These are phyloP conservation scores for Larimichthys polyactis DNA, from an alignment of 2,113 vertebrate genomes.

Conservation along the genomic window DNA sequence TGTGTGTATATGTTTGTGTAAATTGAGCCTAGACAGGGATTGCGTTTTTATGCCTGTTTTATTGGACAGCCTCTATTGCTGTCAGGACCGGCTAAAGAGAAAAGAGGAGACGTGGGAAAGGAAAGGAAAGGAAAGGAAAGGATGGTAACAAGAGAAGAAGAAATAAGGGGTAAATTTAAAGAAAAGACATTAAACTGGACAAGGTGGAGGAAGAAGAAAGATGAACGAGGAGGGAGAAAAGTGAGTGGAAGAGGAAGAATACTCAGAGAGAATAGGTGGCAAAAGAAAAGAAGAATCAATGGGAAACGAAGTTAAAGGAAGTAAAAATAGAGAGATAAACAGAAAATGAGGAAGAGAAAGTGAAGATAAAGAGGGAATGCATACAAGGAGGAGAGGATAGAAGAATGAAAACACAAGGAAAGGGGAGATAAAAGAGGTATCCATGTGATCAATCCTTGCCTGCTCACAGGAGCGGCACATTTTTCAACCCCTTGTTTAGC, in stretches of 20 bases:
- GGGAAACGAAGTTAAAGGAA: background rate
- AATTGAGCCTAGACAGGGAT: conserved; percentile 69
- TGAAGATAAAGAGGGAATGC: background rate
- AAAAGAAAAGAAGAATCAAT: conserved; percentile 7
- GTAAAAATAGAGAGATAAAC: background rate
- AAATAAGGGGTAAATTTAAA: background rate
- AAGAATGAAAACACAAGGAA: conserved; percentile 26
- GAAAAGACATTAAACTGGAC: background rate
- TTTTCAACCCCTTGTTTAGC: conserved; percentile 75
- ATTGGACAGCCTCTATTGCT: conserved; percentile 74
- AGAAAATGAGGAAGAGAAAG: background rate
- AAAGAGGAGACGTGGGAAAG: background rate
- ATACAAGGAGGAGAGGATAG: background rate
- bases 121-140: background rate
- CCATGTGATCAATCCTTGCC: conserved; percentile 70
- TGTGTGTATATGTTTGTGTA: background rate
- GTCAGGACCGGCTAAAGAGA: conserved; percentile 52
- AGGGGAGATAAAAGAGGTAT: conserved; percentile 54
- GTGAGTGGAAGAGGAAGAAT: conserved; percentile 16
- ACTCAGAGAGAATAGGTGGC: background rate
- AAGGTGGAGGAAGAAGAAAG: background rate
- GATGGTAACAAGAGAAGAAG: background rate
- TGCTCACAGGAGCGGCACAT: conserved; percentile 59
- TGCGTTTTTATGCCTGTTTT: conserved; percentile 76
- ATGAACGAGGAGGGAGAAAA: background rate